A percentile compares a stretch with the other conserved stretches of the same genome.
These are phyloP conservation scores for human DNA, from an alignment of 2,113 vertebrate genomes.

Conservation along the genomic window GRCh38 chr7:8423001-8423500, in stretches of 20 bases:
- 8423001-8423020: neutral
- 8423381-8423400: neutral
- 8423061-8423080: neutral
- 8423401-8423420: neutral
- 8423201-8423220: neutral
- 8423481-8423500: neutral
- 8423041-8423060: neutral
- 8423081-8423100: neutral
- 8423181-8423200: neutral
- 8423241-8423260: neutral
- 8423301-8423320: neutral
- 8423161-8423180: neutral
- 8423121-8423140: neutral
- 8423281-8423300: neutral
- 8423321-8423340: neutral
- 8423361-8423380: neutral
- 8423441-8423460: neutral
- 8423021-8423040: neutral
- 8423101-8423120: neutral
- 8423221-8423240: neutral
- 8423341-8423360: neutral
- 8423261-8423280: neutral
- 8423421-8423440: neutral
- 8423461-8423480: neutral
- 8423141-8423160: neutral